Evolutionary conservation across 2,797 vertebrate genomes (phyloP), one percentile per base, ranked within the genome.

Genomic region (Catamblyrhynchus diadema): DNA sequence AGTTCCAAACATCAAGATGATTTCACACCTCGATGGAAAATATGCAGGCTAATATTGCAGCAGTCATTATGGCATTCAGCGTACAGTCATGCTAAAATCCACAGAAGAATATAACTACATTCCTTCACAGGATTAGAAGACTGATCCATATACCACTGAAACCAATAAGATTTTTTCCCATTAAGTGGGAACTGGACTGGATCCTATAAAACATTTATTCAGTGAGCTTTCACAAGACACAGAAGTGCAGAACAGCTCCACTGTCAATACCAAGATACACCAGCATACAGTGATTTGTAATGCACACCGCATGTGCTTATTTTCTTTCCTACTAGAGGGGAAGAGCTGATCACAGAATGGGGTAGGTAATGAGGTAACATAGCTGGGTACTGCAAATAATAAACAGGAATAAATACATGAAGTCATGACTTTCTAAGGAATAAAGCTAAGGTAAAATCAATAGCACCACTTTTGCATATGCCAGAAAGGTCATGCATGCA

Each of bases 1-100:
- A 90, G 86, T 90, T 94, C 79, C 57, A 96, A 96, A 78, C 88
- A 95, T 59, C 93, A 88, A 90, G 86, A 88, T 81, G 73, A 93
- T 87, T 95, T 94, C 81, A 95, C 90, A 93, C 82, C 84, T 75
- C 3, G 2, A 92, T 81, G 86, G 87, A 85, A 96, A 96, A 83
- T 79, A 91, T 61, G 86, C 80, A 83, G 71, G 24, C 82, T 94
- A 94, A 90, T 91, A 94, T 54, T 42, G 56, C 91, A 94, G 77
- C 77, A 86, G 90, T 90, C 94, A 90, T 91, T 86, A 90, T 14
- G 66, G 82, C 78, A 96, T 92, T 90, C 90, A 93, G 78, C 60
- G 77, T 54, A 75, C 42, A 93, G 90, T 57, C 86, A 86, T 73
- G 82, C 91, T 94, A 92, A 94, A 95, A 93, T 91, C 88, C 83